phyloP scores from a whole-genome alignment of 2,113 vertebrate species.

The Corythaixoides concolor region DNA sequence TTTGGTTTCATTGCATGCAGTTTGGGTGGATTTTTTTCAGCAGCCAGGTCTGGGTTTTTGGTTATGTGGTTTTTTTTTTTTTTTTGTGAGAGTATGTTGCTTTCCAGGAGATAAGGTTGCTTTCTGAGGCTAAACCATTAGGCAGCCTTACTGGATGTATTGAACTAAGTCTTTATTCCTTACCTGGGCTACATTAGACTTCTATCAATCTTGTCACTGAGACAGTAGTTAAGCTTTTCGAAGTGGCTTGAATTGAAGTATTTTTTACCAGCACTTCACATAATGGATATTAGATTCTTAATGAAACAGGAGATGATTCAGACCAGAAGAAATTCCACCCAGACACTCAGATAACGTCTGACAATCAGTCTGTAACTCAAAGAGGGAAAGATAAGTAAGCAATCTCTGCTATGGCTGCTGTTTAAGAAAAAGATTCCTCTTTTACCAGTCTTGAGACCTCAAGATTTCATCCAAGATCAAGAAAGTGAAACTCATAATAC shows the following conservation, averaged over 20 bases:
- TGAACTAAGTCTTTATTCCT: slow-evolving; percentile 12
- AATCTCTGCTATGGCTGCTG: neutral
- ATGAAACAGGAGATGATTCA: slow-evolving; percentile 44
- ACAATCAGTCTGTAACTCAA: slow-evolving; percentile 18
- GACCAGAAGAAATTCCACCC: slow-evolving; percentile 15
- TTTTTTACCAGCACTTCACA: slow-evolving; percentile 41
- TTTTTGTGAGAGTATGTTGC: neutral
- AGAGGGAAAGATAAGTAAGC: neutral
- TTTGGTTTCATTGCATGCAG: neutral
- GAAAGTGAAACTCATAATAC: neutral
- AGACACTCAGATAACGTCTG: neutral
- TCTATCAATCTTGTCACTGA: slow-evolving; percentile 43
- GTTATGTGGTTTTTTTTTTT: neutral
- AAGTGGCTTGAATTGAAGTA: slow-evolving; percentile 41
- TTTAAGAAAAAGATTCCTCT: neutral
- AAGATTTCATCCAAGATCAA: neutral
- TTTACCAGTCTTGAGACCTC: neutral
- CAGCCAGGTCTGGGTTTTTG: neutral
- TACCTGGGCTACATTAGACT: slow-evolving; percentile 16
- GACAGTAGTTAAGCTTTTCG: slow-evolving; percentile 31
- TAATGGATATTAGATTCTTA: slow-evolving; percentile 60
- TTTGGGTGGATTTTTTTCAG: neutral
- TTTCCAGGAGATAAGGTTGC: neutral
- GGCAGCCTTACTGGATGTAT: slow-evolving; percentile 12
- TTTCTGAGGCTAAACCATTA: neutral